Base-by-base conservation (phyloP, 2,888 invertebrate genomes). In the Tetrapedia diversipes region DNA sequence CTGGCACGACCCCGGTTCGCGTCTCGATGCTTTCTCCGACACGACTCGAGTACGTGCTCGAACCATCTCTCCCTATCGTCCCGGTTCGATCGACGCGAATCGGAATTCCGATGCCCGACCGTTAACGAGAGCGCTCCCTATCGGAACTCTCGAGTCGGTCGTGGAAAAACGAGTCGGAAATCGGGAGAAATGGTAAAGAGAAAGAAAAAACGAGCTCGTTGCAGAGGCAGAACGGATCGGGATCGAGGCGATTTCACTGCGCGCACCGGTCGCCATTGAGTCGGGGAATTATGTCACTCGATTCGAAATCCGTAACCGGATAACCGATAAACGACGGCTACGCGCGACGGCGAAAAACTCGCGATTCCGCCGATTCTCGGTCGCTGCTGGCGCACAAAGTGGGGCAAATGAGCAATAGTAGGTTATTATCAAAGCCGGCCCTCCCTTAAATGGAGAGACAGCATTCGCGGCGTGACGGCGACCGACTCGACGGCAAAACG, bases 391-490 rank as follows among this genome's bases (percentile, higher is more conserved):
- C 45, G 27, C 51, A 32, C 75, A 76, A 84, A 84, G 83, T 84
- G 83, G 84, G 85, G 77, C 85, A 80, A 84, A 81, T 81, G 75
- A 80, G 85, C n/a, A n/a, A n/a, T 67, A 85, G 80, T 83, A 82
- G 83, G 77, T 85, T 83, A 83, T 85, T 83, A 86, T 85, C 85
- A 85, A 75, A 83, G 80, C 77, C 85, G 79, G 75, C 74, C 81
- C 81, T 84, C 79, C 84, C 85, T 80, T 85, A 83, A 85, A 85
- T 81, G 85, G 85, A 85, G 85, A 83, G 86, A 85, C 85, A 66
- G 82, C 85, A 85, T 84, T 85, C 76, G 83, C 69, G 71, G 70
- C 64, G 80, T 77, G 80, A 78, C 80, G 82, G 53, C 59, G 63
- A 59, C 61, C 72, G 72, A 69, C 61, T 54, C 57, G 19, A 51